Base-by-base conservation (phyloP, 1,140 invertebrate genomes). In the Drosophila simulans region DNA sequence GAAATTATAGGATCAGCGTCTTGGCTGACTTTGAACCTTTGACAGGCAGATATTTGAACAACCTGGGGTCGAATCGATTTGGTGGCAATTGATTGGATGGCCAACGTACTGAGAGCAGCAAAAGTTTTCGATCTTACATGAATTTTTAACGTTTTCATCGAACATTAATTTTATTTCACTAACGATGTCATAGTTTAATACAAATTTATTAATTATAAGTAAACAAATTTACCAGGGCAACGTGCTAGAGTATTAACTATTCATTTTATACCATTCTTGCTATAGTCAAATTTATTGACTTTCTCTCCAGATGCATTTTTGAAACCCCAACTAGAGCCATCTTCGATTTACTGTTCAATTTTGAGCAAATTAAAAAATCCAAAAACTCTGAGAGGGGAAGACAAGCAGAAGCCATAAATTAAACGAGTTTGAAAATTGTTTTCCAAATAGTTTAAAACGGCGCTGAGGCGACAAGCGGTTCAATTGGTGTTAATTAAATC, bases 401-500 rank as follows among this genome's bases (percentile, higher is more conserved):
- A 48, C 27, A 45, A 40, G 40, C 37, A 25, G 34, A 25, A 53
- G 42, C 45, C 43, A 91, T 91, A 91, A 91, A 91, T 91, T 80
- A 91, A 72, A 59, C 64, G 35, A 70, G 65, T 59, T 57, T 66
- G 42, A 37, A 69, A 84, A 89, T 72, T 80, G 69, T 77, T 89
- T 84, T 73, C 77, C 66, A 85, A 90, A 84, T 70, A 79, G 80
- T 73, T 79, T 65, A 39, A 49, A 46, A 42, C 48, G 59, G 64
- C 66, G 71, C 52, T 68, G 54, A 71, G 57, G 73, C 88, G 90
- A 91, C 81, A 91, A 80, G 82, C 90, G 91, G 86, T 89, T 92
- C 88, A 91, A 91, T 91, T 91, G 90, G 88, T 91, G 90, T 92
- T 92, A 92, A 92, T 92, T 92, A 92, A 92, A 91, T 92, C 91